Base-by-base conservation (phyloP, 2,797 vertebrate genomes). In the Anomalospiza imberbis region DNA sequence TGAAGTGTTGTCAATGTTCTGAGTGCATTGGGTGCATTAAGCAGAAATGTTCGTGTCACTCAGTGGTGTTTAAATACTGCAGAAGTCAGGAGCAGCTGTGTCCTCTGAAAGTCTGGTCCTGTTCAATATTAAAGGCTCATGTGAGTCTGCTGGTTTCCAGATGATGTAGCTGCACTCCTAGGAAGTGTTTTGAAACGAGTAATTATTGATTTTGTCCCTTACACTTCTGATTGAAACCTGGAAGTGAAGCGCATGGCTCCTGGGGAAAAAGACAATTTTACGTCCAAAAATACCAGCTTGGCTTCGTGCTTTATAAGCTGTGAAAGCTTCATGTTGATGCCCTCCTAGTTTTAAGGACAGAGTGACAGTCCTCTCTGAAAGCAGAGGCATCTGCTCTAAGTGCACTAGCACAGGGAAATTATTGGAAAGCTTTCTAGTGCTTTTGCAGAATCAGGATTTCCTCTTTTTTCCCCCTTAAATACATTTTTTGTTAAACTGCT, bases 1-100 rank as follows among this genome's bases (percentile, higher is more conserved):
- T 94, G 95, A 95, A 96, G 86, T 57, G 92, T 85, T 95, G 93
- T 95, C 93, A 50, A 48, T 93, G 89, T 93, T 93, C 85, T 76
- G 45, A 96, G 89, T 96, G 95, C 94, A 92, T 28, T 55, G 77
- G 80, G 87, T 87, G 3, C 94, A 93, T 97, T 76, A 97, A 70
- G 83, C 13, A 32, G 91, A 84, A 91, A 63, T 2, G 32, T 90
- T 42, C 0, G 1, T 57, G 83, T 65, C 76, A 48, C 75, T 83
- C 94, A 32, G 55, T 6, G 11, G 26, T 63, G 31, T 70, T 85
- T 87, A 91, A 96, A 86, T 97, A 80, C 93, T 96, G 88, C 84
- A 95, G 91, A 25, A 97, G 91, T 58, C 81, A 15, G 80, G 58
- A 83, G 87, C 20, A 9, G 34, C 67, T 24, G 3, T 53, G 72